Evolutionary conservation across 2,113 vertebrate genomes (phyloP).

Genomic region (Myotis davidii): DNA sequence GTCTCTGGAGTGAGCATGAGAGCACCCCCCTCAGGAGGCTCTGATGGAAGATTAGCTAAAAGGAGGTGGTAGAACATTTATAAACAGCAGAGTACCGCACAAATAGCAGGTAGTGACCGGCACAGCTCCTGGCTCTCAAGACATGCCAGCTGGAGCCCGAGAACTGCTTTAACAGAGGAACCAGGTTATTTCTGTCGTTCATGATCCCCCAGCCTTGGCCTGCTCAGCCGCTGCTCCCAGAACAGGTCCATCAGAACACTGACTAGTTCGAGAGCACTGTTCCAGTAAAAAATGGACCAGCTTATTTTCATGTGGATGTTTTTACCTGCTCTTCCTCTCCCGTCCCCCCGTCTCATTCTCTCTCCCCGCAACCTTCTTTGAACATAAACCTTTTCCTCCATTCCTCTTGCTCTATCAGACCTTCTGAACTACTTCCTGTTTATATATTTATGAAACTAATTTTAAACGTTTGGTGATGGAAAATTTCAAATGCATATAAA

Average conservation of each 20-base stretch:
- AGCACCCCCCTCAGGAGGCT: neutral
- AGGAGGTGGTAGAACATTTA: neutral
- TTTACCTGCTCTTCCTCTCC: no score
- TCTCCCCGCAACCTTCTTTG: no score
- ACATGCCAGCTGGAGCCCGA: accelerated
- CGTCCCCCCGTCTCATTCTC: no score
- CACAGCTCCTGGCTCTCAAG: neutral
- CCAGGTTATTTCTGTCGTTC: neutral
- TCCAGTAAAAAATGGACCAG: neutral
- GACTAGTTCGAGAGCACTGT: neutral
- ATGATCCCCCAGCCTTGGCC: neutral
- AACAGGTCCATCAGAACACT: neutral
- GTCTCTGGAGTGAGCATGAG: neutral
- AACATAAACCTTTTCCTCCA: neutral
- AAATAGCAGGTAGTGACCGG: neutral
- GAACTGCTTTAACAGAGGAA: neutral
- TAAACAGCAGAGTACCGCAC: neutral
- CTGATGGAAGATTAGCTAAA: neutral
- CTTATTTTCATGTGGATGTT: neutral
- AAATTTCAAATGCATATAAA: constrained; percentile 18
- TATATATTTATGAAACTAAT: neutral
- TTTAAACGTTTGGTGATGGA: neutral
- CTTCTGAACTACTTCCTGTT: neutral
- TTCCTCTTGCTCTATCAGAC: neutral
- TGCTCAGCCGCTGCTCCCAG: neutral